phyloP scores from a whole-genome alignment of 2,797 vertebrate genomes.

The Mormyrus hasselquistii region DNA sequence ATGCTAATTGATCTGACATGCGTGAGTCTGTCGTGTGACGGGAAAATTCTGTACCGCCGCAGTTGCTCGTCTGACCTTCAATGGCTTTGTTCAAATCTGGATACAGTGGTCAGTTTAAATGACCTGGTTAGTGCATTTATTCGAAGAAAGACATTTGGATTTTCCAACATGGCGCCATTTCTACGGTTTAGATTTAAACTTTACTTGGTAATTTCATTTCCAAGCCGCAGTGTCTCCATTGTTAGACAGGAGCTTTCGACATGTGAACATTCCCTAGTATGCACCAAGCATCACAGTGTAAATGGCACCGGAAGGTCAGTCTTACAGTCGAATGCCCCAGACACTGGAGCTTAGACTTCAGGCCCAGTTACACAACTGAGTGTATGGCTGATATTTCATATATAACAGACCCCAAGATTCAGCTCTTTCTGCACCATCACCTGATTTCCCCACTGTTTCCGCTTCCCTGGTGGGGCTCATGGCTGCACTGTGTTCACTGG shows the following conservation, averaged over 20 bases:
- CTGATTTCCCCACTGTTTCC: neutral
- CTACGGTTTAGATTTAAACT: neutral
- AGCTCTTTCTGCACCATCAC: neutral
- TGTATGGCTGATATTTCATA: neutral
- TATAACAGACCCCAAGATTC: neutral
- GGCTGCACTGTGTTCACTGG: neutral
- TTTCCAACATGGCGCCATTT: neutral
- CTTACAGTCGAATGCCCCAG: neutral
- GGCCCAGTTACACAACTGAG: neutral
- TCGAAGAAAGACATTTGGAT: neutral
- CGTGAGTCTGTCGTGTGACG: neutral
- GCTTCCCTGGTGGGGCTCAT: neutral
- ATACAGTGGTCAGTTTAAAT: neutral
- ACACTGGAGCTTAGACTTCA: neutral
- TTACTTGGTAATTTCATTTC: neutral
- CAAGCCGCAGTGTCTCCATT: neutral
- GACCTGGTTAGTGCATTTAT: neutral
- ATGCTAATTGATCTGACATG: neutral
- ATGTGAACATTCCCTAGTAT: neutral
- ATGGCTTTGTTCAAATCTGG: neutral
- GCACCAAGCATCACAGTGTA: neutral
- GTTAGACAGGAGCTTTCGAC: neutral
- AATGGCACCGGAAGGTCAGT: neutral
- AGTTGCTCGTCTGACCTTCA: neutral
- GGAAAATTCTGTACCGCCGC: neutral